Base-by-base conservation (phyloP, 2,888 invertebrate genomes). In the Nephrotoma appendiculata region DNA sequence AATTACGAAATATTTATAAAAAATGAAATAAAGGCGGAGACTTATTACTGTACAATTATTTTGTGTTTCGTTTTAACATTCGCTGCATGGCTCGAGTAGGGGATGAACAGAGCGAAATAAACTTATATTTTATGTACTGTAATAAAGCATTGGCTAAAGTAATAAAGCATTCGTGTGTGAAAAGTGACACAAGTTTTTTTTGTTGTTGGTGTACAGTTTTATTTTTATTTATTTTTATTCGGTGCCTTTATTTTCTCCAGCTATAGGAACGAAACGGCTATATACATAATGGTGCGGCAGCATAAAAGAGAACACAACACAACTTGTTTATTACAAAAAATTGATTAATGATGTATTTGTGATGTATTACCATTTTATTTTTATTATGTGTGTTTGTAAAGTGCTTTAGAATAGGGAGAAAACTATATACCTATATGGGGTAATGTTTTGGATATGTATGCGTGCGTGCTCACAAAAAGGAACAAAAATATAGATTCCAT, bases 61-160 rank as follows among this genome's bases (percentile, higher is more conserved):
- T 86, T 87, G 87, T 87, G 86, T 88, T 88, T 86, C 86, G 86
- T 44, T 85, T 44, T 43, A 85, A 15, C 85, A 44, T 44, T 42
- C 12, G 43, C n/a, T 19, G 31, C 85, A 11, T 11, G 19, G 85
- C 31, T 44, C 15, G 44, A 15, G 44, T 19, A 85, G 31, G 44
- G 44, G 44, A 85, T 44, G 15, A 71, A 71, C 71, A 71, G 86
- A 86, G 45, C 31, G 45, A 43, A 86, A 71, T 19, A 45, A 87
- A 86, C 87, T 89, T 52, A 71, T 52, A 15, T 52, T 52, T 31
- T 71, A 31, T 71, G 31, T 71, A 48, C 19, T 87, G 90, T 89
- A 90, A 92, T 91, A 91, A 92, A 91, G 90, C 90, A 91, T 91
- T 90, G 89, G 89, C 88, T 89, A 89, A 90, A 89, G 90, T 90